Base-by-base conservation (phyloP, 2,113 vertebrate species). In the Python bivittatus region DNA sequence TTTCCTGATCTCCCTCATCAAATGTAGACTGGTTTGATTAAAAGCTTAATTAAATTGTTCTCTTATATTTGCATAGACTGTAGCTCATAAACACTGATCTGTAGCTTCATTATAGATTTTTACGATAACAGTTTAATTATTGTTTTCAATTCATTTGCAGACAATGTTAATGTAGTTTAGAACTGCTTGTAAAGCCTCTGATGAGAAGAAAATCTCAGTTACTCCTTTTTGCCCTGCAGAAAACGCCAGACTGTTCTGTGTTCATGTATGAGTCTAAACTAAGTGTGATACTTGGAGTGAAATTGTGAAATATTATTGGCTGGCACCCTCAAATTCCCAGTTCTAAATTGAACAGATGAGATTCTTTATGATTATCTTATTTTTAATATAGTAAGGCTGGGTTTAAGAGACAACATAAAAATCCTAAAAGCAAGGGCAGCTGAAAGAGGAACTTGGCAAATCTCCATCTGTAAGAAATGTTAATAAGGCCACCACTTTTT, bases 111-210 rank as follows among this genome's bases (percentile, higher is more conserved):
- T 92, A 91, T 89, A 17, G 60, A 83, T 91, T 90, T 42, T n/a
- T 85, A 93, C 92, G 92, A 57, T 72, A 92, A n/a, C 58, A 4
- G 48, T 96, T 94, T 95, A 96, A 96, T 96, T 96, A 95, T 94
- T 58, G 89, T 64, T 84, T 91, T 92, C 86, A 20, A 87, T 88
- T 93, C 68, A 56, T 91, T 92, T 94, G 95, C 92, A 95, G 92
- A 22, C 93, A 93, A 15, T 23, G 56, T 61, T 92, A 88, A 86
- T 86, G 13, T 86, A 90, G 42, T 89, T 91, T 91, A 72, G 64
- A 84, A 10, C 68, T 12, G 56, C 91, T 96, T 92, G 91, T 56
- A 89, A 91, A 86, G 90, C 93, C 93, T 94, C 72, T 8, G 29
- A 48, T 0, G 0, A 0, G 0, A 85, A 84, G 60, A 91, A 93